Percentiles rank a stretch among this genome's conserved stretches.
These are phyloP conservation scores for Esox lucius DNA, from an alignment of 2,797 vertebrate species.

Conservation along the genomic window DNA sequence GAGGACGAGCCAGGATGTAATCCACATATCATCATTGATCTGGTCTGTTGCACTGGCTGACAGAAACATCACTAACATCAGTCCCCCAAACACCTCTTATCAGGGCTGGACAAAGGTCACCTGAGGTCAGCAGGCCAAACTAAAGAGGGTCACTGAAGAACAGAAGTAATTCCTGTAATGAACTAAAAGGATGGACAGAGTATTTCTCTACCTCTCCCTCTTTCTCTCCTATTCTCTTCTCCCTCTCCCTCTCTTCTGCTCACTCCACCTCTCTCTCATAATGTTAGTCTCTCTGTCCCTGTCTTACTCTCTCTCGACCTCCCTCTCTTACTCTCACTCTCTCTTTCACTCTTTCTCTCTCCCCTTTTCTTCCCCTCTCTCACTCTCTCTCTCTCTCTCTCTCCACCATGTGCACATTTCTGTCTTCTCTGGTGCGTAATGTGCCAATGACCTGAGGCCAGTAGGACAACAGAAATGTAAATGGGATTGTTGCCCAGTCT, in stretches of 20 bases:
- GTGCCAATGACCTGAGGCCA: slow-evolving; percentile 38
- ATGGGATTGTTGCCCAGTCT: slow-evolving; percentile 15
- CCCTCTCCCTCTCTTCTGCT: no score
- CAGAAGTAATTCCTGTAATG: slow-evolving; percentile 35
- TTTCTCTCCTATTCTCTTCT: no score
- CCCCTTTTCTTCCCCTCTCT: no score
- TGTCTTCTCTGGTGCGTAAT: slow-evolving; percentile 39
- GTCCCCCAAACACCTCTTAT: slow-evolving; percentile 25
- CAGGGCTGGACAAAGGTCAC: neutral
- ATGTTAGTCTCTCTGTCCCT: no score
- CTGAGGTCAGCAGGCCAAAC: slow-evolving; percentile 29
- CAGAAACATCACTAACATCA: neutral
- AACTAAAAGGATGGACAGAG: neutral
- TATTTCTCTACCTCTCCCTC: no score
- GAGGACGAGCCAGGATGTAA: neutral
- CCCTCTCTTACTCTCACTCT: no score
- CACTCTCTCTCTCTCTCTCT: slow-evolving; percentile 4
- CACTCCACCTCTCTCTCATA: no score
- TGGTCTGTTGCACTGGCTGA: neutral
- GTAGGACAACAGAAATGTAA: slow-evolving; percentile 35
- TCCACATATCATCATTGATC: neutral
- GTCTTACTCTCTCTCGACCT: no score
- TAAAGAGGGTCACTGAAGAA: slow-evolving; percentile 28
- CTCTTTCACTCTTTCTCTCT: no score
- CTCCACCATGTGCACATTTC: slow-evolving; percentile 36